Evolutionary conservation across 2,888 invertebrate species (phyloP).

Genomic region (Lithophane semibrunnea): DNA sequence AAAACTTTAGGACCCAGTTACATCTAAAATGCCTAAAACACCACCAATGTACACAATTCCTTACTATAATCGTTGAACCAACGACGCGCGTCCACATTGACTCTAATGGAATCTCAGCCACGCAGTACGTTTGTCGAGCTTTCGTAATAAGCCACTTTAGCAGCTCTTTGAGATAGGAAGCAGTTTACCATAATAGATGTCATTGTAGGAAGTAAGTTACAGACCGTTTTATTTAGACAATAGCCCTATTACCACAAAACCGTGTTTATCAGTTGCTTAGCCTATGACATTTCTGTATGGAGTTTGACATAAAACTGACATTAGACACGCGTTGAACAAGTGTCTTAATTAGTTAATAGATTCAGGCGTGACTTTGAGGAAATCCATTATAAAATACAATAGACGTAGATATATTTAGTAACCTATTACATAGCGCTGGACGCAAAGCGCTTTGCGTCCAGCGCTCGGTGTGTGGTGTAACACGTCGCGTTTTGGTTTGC

Average conservation of each 20-base stretch:
- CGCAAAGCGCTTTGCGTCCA: no score
- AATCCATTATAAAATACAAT: no score
- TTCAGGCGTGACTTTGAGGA: no score
- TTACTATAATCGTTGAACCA: conserved; percentile 38
- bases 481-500: no score
- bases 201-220: conserved; percentile 28
- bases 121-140: conserved; percentile 49
- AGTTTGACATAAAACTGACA: no score
- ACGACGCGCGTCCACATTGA: conserved; percentile 35
- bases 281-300: no score
- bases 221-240: conserved; percentile 34
- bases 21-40: not conserved
- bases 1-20: not conserved
- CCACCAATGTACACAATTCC: conserved; percentile 26
- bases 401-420: no score
- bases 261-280: no score
- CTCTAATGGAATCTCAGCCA: conserved; percentile 52
- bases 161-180: conserved; percentile 17
- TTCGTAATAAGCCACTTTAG: conserved; percentile 49
- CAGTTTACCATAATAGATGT: conserved; percentile 43
- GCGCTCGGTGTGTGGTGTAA: no score
- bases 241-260: not conserved
- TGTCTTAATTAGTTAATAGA: no score
- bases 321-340: no score
- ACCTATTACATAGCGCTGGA: no score